A percentile compares a stretch with the other conserved stretches of the same genome.
Evolutionary conservation across 2,113 vertebrate genomes (phyloP).

Genomic region (Uropsilus gracilis): DNA sequence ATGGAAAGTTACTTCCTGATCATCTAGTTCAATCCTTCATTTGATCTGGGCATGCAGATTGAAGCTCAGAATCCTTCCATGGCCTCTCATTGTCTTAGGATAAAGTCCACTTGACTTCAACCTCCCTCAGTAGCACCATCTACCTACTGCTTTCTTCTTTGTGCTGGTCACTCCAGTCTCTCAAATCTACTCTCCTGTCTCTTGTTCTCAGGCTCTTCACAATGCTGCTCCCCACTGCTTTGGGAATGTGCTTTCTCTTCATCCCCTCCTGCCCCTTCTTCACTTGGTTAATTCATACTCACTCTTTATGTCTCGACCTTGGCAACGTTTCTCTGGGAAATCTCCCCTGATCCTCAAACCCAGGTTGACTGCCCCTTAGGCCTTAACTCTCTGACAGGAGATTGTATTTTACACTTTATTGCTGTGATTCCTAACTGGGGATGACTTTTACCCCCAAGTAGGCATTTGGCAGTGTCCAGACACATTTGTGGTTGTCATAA

Average conservation of each 20-base stretch:
- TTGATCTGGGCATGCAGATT: not conserved
- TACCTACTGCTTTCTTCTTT: not conserved
- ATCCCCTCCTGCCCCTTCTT: not conserved
- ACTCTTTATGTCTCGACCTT: not conserved
- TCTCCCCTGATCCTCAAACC: not conserved
- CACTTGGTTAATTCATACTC: not conserved
- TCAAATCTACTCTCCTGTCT: not conserved
- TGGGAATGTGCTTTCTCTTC: not conserved
- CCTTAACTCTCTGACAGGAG: not conserved
- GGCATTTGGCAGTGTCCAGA: not conserved
- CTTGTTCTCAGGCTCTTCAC: not conserved
- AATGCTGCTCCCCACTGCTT: not conserved
- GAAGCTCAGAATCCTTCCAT: not conserved
- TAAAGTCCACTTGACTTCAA: not conserved
- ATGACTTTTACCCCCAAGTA: not conserved
- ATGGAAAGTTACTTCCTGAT: not conserved
- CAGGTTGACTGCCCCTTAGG: not conserved
- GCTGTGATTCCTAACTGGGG: not conserved
- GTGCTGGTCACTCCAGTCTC: not conserved
- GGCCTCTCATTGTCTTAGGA: not conserved
- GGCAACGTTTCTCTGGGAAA: not conserved
- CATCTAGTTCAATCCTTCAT: not conserved
- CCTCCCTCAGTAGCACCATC: not conserved
- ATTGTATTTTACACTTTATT: not conserved
- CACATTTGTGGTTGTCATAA: not conserved